Percentiles rank a stretch among this genome's conserved stretches.
phyloP scores from a whole-genome alignment of 2,888 invertebrate genomes.

The Blastobasis adustella region DNA sequence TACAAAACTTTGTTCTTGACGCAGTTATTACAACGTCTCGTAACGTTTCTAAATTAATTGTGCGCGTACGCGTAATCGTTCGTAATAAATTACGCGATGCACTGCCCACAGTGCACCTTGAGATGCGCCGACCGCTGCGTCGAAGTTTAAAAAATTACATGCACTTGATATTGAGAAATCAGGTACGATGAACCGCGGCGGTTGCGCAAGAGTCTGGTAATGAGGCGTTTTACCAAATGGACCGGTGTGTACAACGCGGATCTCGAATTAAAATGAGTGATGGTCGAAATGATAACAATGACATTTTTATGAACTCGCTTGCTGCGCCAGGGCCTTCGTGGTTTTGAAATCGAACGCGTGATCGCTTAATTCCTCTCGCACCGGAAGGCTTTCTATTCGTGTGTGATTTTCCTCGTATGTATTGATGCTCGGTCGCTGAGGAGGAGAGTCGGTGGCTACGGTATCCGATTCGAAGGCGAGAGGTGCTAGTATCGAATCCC shows the following conservation, averaged over 20 bases:
- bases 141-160: constrained; percentile 44
- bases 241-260: constrained; percentile 28
- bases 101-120: constrained; percentile 10
- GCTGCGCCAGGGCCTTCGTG: constrained; percentile 8
- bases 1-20: too few relatives aligned
- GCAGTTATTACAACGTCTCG: too few relatives aligned
- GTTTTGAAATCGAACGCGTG: constrained; percentile 20
- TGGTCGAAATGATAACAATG: constrained; percentile 48
- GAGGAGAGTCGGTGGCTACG: too few relatives aligned
- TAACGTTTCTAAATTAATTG: too few relatives aligned
- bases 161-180: constrained; percentile 40
- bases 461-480: constrained; percentile 8
- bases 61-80: too few relatives aligned
- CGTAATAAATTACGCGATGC: too few relatives aligned
- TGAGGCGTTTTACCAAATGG: constrained; percentile 55
- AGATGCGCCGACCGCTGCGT: constrained; percentile 28
- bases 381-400: constrained; percentile 29
- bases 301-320: constrained; percentile 35
- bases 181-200: constrained; percentile 36
- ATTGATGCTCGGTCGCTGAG: too few relatives aligned
- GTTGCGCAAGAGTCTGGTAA: constrained; percentile 39
- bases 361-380: constrained; percentile 13
- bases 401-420: constrained; percentile 37
- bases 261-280: constrained; percentile 58
- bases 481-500: too few relatives aligned